A percentile compares a stretch with the other conserved stretches of the same genome.
These are phyloP conservation scores for Tenthredo mesomela DNA, from an alignment of 2,888 invertebrate genomes.

Conservation along the genomic window DNA sequence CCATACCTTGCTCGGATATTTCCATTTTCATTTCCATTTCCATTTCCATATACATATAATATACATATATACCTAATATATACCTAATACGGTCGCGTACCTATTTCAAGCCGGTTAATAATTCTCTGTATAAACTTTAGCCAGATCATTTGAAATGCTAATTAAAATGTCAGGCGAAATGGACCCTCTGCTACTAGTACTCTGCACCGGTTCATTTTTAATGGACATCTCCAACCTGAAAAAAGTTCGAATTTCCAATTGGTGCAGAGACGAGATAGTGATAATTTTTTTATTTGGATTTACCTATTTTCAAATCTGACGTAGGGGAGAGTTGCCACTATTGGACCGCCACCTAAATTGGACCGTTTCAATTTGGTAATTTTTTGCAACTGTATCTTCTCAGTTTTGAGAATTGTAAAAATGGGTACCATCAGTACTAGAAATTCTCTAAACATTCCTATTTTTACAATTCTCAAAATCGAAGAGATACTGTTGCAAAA, in stretches of 20 bases:
- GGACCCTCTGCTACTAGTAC: not conserved
- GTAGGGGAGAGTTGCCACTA: too few relatives aligned
- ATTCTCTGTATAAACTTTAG: slow-evolving; percentile 12
- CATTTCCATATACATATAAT: not conserved
- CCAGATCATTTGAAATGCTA: slow-evolving; percentile 40
- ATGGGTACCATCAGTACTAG: too few relatives aligned
- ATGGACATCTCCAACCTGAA: not conserved
- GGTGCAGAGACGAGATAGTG: not conserved
- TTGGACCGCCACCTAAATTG: too few relatives aligned
- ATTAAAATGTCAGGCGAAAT: slow-evolving; percentile 18
- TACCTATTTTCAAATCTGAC: too few relatives aligned
- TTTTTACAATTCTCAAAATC: too few relatives aligned
- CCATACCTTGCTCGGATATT: not conserved
- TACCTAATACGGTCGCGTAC: not conserved
- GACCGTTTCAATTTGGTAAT: too few relatives aligned
- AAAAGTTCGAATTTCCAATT: not conserved
- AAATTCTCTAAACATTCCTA: too few relatives aligned
- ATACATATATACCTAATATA: not conserved
- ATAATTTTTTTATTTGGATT: not conserved
- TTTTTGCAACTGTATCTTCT: too few relatives aligned
- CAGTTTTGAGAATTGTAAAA: too few relatives aligned
- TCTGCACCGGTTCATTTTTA: not conserved
- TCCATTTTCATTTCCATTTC: not conserved
- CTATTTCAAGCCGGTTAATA: slow-evolving; percentile 5
- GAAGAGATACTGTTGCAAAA: too few relatives aligned